phyloP scores from a whole-genome alignment of 2,888 invertebrate species.

The Drosophila prostipennis region DNA sequence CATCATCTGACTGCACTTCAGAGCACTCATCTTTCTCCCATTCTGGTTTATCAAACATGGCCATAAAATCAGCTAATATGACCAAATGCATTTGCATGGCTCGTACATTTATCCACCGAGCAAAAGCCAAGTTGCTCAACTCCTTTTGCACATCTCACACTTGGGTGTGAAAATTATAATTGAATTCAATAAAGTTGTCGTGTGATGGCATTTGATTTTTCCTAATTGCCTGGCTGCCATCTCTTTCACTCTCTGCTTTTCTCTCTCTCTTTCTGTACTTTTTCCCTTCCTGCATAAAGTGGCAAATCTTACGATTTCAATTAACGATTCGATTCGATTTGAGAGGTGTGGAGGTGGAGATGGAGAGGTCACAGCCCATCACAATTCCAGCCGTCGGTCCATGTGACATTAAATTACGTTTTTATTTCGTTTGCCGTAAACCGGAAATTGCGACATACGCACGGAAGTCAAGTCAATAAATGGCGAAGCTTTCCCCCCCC shows the following conservation, averaged over 20 bases:
- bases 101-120: conserved; percentile 3
- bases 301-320: conserved; percentile 73
- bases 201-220: conserved; percentile 43
- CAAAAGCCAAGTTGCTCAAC: conserved; percentile 13
- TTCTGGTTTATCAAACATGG: conserved; percentile 55
- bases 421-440: conserved; percentile 78
- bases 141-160: conserved; percentile 48
- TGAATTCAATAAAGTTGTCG: conserved; percentile 74
- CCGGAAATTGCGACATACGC: conserved; percentile 81
- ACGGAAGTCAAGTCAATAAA: conserved; percentile 81
- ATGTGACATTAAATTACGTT: conserved; percentile 73
- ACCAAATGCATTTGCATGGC: conserved; percentile 57
- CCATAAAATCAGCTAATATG: conserved; percentile 69
- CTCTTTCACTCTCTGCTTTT: no score
- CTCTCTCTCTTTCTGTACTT: conserved; percentile 31
- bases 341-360: conserved; percentile 1
- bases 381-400: conserved; percentile 29
- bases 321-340: conserved; percentile 46
- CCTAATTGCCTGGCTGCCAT: conserved; percentile 26
- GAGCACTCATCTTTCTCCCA: conserved; percentile 26
- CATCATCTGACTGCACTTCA: conserved; percentile 5
- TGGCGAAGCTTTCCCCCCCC: conserved; percentile 42
- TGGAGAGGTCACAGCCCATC: conserved; percentile 33
- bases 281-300: conserved; percentile 55
- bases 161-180: conserved; percentile 76